A percentile compares a stretch with the other conserved stretches of the same genome.
Evolutionary conservation across 1,140 invertebrate genomes (phyloP).

Genomic region (Psix sp.): DNA sequence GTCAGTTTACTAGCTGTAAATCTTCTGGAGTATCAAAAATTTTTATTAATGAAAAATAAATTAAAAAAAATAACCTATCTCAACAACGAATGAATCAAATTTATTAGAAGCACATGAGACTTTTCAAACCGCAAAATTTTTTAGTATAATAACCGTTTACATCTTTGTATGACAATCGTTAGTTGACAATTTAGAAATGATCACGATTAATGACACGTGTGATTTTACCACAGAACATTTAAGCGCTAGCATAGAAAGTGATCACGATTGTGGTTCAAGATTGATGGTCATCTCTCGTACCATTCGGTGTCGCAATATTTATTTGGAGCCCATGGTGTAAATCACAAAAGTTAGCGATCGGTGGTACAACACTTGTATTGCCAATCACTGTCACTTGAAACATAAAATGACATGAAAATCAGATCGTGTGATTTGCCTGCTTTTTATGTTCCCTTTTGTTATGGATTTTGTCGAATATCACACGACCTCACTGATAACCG

Average conservation of each 20-base stretch:
- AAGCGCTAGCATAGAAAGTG: not conserved
- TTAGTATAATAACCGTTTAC: too few relatives aligned
- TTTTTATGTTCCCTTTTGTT: constrained; percentile 2
- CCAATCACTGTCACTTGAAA: constrained; percentile 20
- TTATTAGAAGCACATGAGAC: too few relatives aligned
- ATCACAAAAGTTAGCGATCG: constrained; percentile 32
- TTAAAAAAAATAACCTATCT: too few relatives aligned
- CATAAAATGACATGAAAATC: constrained; percentile 8
- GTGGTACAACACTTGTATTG: constrained; percentile 8
- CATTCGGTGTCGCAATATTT: constrained; percentile 10
- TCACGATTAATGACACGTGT: not conserved
- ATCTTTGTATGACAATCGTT: too few relatives aligned
- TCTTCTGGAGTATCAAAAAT: too few relatives aligned
- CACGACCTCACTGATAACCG: constrained; percentile 52
- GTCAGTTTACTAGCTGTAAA: too few relatives aligned
- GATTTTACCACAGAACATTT: not conserved
- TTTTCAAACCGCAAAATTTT: too few relatives aligned
- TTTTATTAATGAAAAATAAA: too few relatives aligned
- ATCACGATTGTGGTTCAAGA: not conserved
- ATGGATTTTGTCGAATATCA: constrained; percentile 1
- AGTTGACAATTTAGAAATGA: not conserved
- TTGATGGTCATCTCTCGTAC: constrained; percentile 1
- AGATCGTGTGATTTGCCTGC: not conserved
- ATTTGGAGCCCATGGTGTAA: constrained; percentile 12
- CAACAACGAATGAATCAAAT: too few relatives aligned